Percentiles rank a stretch among this genome's conserved stretches.
Conservation (phyloP, 2,797 vertebrate species). For the Notolabrus celidotus region DNA sequence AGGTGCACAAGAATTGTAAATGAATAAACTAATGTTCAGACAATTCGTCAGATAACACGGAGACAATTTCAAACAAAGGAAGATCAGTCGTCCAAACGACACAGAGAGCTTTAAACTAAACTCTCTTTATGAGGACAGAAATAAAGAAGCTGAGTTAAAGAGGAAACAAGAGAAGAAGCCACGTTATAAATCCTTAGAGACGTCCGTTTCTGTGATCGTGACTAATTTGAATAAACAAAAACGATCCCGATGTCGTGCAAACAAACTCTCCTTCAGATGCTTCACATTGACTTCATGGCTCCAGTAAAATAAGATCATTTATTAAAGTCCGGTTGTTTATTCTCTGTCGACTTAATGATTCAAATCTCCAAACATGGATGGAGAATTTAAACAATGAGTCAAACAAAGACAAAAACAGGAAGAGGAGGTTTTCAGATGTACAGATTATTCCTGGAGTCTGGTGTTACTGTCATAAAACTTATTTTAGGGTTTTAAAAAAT, state of each 20-base stretch:
- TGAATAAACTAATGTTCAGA: not conserved
- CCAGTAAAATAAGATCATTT: slow-evolving; percentile 2
- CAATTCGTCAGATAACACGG: not conserved
- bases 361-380: not conserved
- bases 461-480: not conserved
- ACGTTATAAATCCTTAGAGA: not conserved
- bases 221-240: slow-evolving; percentile 29
- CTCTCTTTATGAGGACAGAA: not conserved
- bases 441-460: not conserved
- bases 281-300: slow-evolving; percentile 2
- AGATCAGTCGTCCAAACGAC: not conserved
- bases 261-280: slow-evolving; percentile 8
- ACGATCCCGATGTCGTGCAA: slow-evolving; percentile 11
- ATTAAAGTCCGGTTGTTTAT: slow-evolving; percentile 12
- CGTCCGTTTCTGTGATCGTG: slow-evolving; percentile 7
- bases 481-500: too few species aligned
- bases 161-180: not conserved
- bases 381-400: not conserved
- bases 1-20: not conserved
- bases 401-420: not conserved
- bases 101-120: not conserved
- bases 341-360: not conserved
- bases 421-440: not conserved
- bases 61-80: slow-evolving; percentile 1
- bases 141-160: not conserved